A percentile compares a stretch with the other conserved stretches of the same genome.
phyloP scores from a whole-genome alignment of 2,797 vertebrate genomes.

The Ctenopoma kingsleyae region DNA sequence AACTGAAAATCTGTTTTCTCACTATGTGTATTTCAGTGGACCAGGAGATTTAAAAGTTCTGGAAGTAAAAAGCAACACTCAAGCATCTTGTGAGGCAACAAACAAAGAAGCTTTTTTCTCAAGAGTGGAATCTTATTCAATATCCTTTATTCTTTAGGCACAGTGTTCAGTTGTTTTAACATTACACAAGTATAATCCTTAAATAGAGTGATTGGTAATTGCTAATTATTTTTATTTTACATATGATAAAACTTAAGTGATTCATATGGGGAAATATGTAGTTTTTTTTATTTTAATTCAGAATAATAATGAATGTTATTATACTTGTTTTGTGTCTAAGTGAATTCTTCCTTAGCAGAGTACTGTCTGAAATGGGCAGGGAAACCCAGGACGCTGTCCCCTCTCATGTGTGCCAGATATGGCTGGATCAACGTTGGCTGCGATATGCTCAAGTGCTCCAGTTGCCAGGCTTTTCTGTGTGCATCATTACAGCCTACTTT shows the following conservation, averaged over 20 bases:
- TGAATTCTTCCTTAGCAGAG: constrained; percentile 74
- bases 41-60: constrained; percentile 68
- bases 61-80: constrained; percentile 76
- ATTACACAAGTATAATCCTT: background rate
- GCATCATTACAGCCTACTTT: constrained; percentile 88
- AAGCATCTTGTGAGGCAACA: constrained; percentile 85
- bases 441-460: constrained; percentile 94
- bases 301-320: background rate
- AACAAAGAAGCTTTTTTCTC: constrained; percentile 94
- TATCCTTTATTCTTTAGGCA: constrained; percentile 88
- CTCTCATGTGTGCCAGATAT: constrained; percentile 91
- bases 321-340: background rate
- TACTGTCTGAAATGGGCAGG: constrained; percentile 95
- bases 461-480: constrained; percentile 95
- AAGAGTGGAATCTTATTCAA: constrained; percentile 94
- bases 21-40: constrained; percentile 77
- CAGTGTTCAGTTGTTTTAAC: background rate
- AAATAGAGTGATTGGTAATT: background rate
- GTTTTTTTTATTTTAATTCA: background rate
- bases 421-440: constrained; percentile 92
- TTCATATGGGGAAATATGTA: background rate
- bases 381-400: constrained; percentile 89
- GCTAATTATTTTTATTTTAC: background rate
- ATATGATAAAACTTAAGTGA: background rate
- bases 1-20: too few relatives aligned